Evolutionary conservation across 1,140 invertebrate genomes (phyloP).

Genomic region (Aphelinus atriplicis): DNA sequence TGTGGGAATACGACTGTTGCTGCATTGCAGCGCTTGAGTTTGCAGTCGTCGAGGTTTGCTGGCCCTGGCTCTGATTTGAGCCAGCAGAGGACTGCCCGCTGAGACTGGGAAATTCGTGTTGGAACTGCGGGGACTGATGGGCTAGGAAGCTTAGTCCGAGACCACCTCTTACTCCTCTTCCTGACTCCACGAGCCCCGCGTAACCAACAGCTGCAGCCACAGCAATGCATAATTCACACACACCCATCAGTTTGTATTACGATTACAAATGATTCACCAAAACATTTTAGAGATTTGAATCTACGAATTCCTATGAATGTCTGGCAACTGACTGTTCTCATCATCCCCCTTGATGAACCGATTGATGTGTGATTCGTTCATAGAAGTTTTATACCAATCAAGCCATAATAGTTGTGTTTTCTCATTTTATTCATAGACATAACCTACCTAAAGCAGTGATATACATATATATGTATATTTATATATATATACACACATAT

Average conservation of each 20-base stretch:
- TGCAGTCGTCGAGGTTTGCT: constrained; percentile 52
- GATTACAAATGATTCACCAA: too few species aligned
- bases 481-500: too few species aligned
- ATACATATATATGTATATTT: too few species aligned
- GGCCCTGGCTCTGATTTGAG: constrained; percentile 54
- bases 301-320: too few species aligned
- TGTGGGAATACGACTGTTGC: constrained; percentile 55
- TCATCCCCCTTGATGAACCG: too few species aligned
- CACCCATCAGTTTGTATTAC: background rate
- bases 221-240: constrained; percentile 42
- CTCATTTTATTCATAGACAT: too few species aligned
- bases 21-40: constrained; percentile 53
- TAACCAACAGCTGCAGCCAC: constrained; percentile 57
- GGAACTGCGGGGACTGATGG: constrained; percentile 81
- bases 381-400: too few species aligned
- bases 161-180: constrained; percentile 54
- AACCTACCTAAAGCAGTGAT: too few species aligned
- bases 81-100: constrained; percentile 64
- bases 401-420: too few species aligned
- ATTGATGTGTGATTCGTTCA: too few species aligned
- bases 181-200: constrained; percentile 57
- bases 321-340: too few species aligned
- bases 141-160: constrained; percentile 70
- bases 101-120: constrained; percentile 85
- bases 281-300: too few species aligned